A percentile compares a stretch with the other conserved stretches of the same genome.
Conservation (phyloP, 2,797 vertebrate genomes). For the Sus cebifrons region DNA sequence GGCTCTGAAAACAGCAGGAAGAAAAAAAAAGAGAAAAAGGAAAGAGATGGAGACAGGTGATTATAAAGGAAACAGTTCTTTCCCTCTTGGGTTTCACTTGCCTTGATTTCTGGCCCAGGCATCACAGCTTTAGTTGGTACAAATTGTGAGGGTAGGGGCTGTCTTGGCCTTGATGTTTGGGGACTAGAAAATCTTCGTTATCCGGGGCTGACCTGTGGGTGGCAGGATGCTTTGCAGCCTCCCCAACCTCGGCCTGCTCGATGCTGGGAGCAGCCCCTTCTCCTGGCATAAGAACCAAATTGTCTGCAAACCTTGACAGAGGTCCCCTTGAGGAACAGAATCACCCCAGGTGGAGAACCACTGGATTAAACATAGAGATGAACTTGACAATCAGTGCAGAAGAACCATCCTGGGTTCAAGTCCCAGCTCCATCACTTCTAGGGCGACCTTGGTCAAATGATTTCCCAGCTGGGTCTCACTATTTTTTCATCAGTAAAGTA, state of each 20-base stretch:
- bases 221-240: too few species aligned
- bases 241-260: neutral
- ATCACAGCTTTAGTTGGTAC: neutral
- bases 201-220: accelerated
- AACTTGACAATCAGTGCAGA: neutral
- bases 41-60: too few species aligned
- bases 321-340: neutral
- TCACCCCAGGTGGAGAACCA: neutral
- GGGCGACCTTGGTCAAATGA: neutral
- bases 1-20: neutral
- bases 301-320: neutral
- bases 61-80: neutral
- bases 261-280: neutral
- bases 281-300: neutral
- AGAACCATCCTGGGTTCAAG: neutral
- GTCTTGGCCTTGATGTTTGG: neutral
- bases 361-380: neutral
- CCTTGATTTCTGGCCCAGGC: neutral
- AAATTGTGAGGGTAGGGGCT: neutral
- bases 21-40: neutral
- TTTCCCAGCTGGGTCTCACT: neutral
- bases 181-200: neutral
- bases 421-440: neutral
- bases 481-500: neutral
- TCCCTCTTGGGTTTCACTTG: neutral